Evolutionary conservation across 2,113 vertebrate species (phyloP).

Genomic region (Stegastes partitus): DNA sequence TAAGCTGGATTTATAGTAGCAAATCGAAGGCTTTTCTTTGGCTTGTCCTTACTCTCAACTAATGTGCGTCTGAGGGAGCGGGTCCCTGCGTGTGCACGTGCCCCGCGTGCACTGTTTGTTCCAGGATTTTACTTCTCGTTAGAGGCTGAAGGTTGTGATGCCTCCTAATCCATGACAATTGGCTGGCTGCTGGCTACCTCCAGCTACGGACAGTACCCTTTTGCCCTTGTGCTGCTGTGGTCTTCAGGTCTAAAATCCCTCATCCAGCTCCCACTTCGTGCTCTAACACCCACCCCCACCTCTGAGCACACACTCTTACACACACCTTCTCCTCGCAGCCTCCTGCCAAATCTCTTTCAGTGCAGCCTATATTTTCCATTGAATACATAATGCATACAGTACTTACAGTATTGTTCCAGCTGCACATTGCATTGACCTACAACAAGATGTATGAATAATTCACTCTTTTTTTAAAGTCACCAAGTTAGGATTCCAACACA

Average conservation of each 20-base stretch:
- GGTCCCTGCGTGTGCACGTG: constrained; percentile 30
- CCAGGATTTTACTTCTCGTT: constrained; percentile 47
- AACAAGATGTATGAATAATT: constrained; percentile 11
- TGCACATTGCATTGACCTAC: constrained; percentile 27
- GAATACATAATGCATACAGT: constrained; percentile 38
- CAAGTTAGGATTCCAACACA: constrained; percentile 5
- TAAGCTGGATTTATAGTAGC: constrained; percentile 74
- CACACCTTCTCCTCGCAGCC: not conserved
- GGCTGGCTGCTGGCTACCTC: constrained; percentile 49
- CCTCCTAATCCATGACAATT: constrained; percentile 74
- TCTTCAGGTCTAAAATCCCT: constrained; percentile 50
- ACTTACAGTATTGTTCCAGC: not conserved
- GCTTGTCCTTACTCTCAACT: constrained; percentile 61
- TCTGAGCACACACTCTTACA: constrained; percentile 12
- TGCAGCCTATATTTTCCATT: constrained; percentile 4
- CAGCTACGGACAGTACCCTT: constrained; percentile 61
- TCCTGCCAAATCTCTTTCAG: constrained; percentile 37
- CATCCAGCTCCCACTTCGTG: constrained; percentile 6
- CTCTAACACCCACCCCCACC: not conserved
- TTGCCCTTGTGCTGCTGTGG: constrained; percentile 59
- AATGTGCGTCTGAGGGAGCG: constrained; percentile 43
- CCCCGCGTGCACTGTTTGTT: constrained; percentile 45
- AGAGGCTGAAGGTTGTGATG: constrained; percentile 60
- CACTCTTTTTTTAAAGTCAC: constrained; percentile 3
- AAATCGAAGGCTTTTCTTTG: constrained; percentile 71